A percentile compares a stretch with the other conserved stretches of the same genome.
These are phyloP conservation scores for Craterocephalus amniculus DNA, from an alignment of 2,797 vertebrate species.

Conservation along the genomic window DNA sequence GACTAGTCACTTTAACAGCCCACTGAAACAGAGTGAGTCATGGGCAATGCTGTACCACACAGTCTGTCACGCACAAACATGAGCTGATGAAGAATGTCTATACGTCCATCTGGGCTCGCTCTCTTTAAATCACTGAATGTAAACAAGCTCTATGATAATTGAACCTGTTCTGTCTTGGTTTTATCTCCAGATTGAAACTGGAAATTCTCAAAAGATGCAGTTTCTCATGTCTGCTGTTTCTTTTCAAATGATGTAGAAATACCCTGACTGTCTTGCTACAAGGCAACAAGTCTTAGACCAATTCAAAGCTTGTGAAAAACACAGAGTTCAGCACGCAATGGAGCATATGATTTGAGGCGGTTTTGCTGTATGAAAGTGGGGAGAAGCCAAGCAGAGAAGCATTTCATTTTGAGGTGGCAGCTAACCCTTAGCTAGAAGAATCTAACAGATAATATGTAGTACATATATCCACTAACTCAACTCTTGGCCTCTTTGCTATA, in stretches of 20 bases:
- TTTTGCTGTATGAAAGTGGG: slow-evolving; percentile 37
- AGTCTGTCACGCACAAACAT: slow-evolving; percentile 34
- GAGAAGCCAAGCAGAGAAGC: slow-evolving; percentile 46
- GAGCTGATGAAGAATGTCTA: slow-evolving; percentile 25
- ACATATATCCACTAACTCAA: slow-evolving; percentile 25
- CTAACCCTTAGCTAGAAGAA: slow-evolving; percentile 48
- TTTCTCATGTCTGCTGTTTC: slow-evolving; percentile 2
- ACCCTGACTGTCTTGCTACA: slow-evolving; percentile 31
- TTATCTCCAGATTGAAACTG: slow-evolving; percentile 2
- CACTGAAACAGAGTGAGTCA: slow-evolving; percentile 48
- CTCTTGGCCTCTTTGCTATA: slow-evolving; percentile 35
- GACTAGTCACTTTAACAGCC: slow-evolving; percentile 47
- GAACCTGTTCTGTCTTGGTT: slow-evolving; percentile 3
- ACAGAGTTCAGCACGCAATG: slow-evolving; percentile 34
- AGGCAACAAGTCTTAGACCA: slow-evolving; percentile 38
- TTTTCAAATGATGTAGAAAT: slow-evolving; percentile 28
- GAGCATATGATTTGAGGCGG: slow-evolving; percentile 45
- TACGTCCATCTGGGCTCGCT: background rate
- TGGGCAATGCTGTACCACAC: slow-evolving; percentile 29
- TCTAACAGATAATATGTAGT: slow-evolving; percentile 7
- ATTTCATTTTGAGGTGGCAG: slow-evolving; percentile 39
- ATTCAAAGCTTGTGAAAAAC: slow-evolving; percentile 41
- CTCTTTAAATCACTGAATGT: slow-evolving; percentile 6
- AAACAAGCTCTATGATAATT: background rate
- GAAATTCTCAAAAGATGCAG: background rate